Base-by-base conservation (phyloP, 2,113 vertebrate species). In the Pelodiscus sinensis region DNA sequence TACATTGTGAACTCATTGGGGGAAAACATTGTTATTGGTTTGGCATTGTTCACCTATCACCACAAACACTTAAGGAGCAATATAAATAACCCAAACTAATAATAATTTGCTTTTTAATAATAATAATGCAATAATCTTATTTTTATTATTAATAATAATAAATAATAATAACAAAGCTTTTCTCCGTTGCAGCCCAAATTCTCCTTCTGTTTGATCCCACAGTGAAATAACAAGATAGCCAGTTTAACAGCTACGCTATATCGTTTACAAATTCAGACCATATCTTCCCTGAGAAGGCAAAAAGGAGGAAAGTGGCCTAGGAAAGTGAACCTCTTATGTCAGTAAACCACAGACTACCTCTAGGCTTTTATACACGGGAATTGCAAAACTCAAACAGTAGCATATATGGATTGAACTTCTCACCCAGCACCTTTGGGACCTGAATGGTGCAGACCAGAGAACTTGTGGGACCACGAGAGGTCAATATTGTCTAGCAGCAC, bases 191-290 rank as follows among this genome's bases (percentile, higher is more conserved):
- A 78, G 10, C 38, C 65, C 75, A 38, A 68, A 89, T 65, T 58
- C 51, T 75, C 16, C 65, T 58, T 56, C 27, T 62, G 65, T 27
- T 65, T 0, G 0, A 4, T 13, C 83, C 38, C 78, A 10, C n/a
- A 27, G 38, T 35, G 9, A 9, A 50, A 25, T 35, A 31, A 82
- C 12, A 25, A 89, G 9, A 73, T 22, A 58, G 22, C 57, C 58
- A 27, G 58, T 29, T 73, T 82, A 15, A 78, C 4, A 3, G 3
- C 91, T 84, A 81, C 13, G 24, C 71, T 73, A 62, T 14, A 62
- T 25, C 57, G 24, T 24, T 62, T 12, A 62, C 58, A 62, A 29
- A 62, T 62, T 15, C 71, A 18, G 35, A 31, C n/a, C 50, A 79
- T 54, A 71, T 27, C 82, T 78, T 27, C 60, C 84, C 25, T 11